Conservation (phyloP, 2,113 vertebrate genomes). For the Athene cunicularia region DNA sequence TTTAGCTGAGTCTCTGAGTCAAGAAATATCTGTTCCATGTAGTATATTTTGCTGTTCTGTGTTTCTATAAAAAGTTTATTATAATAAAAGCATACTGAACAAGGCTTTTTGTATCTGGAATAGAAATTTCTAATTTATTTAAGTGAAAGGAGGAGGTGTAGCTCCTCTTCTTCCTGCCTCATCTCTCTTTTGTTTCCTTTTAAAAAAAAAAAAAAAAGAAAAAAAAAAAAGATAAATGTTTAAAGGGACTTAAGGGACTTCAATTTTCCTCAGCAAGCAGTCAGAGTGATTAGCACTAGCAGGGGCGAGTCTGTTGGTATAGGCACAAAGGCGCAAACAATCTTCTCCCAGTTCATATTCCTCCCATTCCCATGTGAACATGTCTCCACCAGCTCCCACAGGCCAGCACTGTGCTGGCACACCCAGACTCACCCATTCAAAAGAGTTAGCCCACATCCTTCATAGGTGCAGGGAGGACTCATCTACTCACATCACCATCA, state of each 20-base stretch:
- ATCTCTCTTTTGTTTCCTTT: no score
- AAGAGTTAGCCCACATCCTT: not conserved
- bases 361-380: not conserved
- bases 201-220: no score
- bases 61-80: no score
- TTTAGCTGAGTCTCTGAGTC: no score
- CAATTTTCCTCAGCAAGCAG: not conserved
- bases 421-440: not conserved
- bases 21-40: no score
- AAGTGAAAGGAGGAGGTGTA: no score
- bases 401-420: not conserved
- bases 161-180: no score
- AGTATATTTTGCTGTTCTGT: no score
- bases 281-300: not conserved
- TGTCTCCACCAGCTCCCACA: not conserved
- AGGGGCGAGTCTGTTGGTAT: not conserved
- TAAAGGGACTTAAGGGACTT: not conserved
- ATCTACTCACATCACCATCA: not conserved
- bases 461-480: not conserved
- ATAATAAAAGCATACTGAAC: no score
- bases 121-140: no score
- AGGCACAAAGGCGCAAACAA: not conserved
- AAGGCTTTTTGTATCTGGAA: no score
- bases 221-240: rapidly evolving
- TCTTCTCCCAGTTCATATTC: not conserved